phyloP scores from a whole-genome alignment of 2,888 invertebrate genomes.

The Oscheius sp. region DNA sequence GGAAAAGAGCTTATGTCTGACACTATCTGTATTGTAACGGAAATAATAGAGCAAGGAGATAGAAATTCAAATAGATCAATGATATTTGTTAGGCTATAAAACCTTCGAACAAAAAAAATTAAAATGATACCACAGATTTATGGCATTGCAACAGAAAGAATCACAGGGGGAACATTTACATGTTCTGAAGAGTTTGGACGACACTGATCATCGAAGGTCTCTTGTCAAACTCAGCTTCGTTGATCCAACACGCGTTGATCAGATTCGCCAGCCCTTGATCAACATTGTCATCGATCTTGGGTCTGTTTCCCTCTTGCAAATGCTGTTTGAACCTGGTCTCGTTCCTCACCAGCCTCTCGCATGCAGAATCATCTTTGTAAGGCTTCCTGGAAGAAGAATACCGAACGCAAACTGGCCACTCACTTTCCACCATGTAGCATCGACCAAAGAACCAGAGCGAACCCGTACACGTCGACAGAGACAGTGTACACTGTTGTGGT shows the following conservation, averaged over 20 bases:
- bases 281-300: not conserved
- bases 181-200: too few relatives aligned
- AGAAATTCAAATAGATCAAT: too few relatives aligned
- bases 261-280: not conserved
- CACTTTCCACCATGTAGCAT: conserved; percentile 19
- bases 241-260: not conserved
- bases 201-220: too few relatives aligned
- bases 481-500: not conserved
- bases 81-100: too few relatives aligned
- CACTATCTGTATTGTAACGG: too few relatives aligned
- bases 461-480: conserved; percentile 5
- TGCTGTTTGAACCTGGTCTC: not conserved
- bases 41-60: too few relatives aligned
- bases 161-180: too few relatives aligned
- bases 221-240: too few relatives aligned
- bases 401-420: not conserved
- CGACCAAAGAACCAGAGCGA: not conserved
- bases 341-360: not conserved
- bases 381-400: not conserved
- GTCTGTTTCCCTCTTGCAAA: not conserved
- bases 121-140: too few relatives aligned
- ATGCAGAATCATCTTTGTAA: not conserved
- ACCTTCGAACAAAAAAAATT: too few relatives aligned
- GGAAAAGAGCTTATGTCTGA: too few relatives aligned
- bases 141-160: too few relatives aligned